Conservation (phyloP, 1,140 invertebrate genomes). For the Drosophila watanabei region DNA sequence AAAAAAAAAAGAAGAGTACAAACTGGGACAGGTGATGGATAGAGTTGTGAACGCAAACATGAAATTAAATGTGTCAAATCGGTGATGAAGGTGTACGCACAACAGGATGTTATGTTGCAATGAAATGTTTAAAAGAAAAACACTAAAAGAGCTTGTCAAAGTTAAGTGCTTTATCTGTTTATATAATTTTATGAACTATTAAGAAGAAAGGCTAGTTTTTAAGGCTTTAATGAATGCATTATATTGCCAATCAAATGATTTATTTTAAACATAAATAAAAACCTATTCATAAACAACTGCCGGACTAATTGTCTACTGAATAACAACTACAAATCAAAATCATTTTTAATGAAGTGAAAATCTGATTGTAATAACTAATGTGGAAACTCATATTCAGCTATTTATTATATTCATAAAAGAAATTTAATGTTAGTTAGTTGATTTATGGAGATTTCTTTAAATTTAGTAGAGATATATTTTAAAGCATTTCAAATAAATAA, state of each 20-base stretch:
- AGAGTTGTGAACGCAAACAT: conserved; percentile 31
- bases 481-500: background rate
- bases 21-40: conserved; percentile 36
- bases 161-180: background rate
- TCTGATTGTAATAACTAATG: background rate
- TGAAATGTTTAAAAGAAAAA: background rate
- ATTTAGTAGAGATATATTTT: background rate
- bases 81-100: conserved; percentile 2
- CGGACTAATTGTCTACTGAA: background rate
- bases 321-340: background rate
- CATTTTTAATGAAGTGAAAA: background rate
- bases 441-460: background rate
- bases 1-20: background rate
- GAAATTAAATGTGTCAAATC: conserved; percentile 39
- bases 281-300: background rate
- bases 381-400: no score
- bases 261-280: background rate
- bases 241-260: background rate
- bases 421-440: background rate
- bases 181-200: background rate
- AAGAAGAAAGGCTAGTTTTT: background rate
- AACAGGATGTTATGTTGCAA: background rate
- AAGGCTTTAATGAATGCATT: no score
- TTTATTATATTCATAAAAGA: background rate
- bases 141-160: background rate